Evolutionary conservation across 37 sponge, comb jelly and placozoan species (phyloP).

Genomic region (Haliclona indistincta): DNA sequence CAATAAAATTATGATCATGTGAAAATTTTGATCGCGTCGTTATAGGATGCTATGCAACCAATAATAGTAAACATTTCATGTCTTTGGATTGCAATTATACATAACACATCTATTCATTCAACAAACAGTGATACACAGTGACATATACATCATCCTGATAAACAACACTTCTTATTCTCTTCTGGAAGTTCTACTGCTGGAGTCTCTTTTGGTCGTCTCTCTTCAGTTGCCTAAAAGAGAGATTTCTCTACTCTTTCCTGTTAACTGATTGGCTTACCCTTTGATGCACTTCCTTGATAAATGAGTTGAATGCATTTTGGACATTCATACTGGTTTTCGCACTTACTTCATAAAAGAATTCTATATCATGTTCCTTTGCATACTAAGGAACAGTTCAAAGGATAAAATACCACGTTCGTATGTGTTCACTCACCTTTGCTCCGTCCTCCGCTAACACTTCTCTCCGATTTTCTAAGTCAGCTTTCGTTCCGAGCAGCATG

Average conservation of each 20-base stretch:
- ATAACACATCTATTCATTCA: too few relatives aligned
- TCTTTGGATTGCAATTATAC: too few relatives aligned
- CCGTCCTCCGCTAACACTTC: slow-evolving; percentile 65
- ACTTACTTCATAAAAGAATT: slow-evolving; percentile 75
- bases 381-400: slow-evolving; percentile 30
- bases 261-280: slow-evolving; percentile 29
- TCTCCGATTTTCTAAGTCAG: slow-evolving; percentile 59
- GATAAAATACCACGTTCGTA: not conserved
- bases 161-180: not conserved
- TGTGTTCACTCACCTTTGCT: slow-evolving; percentile 41
- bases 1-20: too few relatives aligned
- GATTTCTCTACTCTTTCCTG: not conserved
- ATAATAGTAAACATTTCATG: too few relatives aligned
- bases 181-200: not conserved
- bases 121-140: too few relatives aligned
- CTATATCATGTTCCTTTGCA: slow-evolving; percentile 45
- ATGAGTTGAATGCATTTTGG: slow-evolving; percentile 49
- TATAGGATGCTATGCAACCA: too few relatives aligned
- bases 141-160: not conserved
- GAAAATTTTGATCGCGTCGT: too few relatives aligned
- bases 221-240: not conserved
- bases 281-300: slow-evolving; percentile 58
- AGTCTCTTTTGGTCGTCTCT: not conserved
- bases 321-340: slow-evolving; percentile 76
- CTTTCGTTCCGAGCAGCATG: slow-evolving; percentile 65